Base-by-base conservation (phyloP, 2,797 vertebrate species). In the Sebastes itinus region DNA sequence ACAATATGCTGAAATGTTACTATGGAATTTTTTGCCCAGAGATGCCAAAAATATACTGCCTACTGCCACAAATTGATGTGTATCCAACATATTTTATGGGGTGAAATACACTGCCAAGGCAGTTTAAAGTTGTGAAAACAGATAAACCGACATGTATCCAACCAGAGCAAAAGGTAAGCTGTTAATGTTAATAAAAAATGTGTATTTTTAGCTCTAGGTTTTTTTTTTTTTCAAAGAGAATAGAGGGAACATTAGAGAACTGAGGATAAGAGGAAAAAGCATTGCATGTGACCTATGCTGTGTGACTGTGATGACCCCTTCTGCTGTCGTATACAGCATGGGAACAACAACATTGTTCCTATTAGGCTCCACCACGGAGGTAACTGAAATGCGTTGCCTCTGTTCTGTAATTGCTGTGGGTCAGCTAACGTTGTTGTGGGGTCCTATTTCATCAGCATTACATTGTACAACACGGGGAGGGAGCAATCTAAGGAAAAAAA, bases 331-430 rank as follows among this genome's bases (percentile, higher is more conserved):
- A 30, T 8, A 52, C 16, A 3, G 38, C 67, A 70, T 3, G 18
- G 16, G 30, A 72, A 56, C n/a, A 33, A 33, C 22, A 60, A 27
- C 12, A 61, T 10, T 70, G 16, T 59, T 86, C 20, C 20, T 59
- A 49, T 77, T 25, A 49, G 46, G 23, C 30, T 49, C 8, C 38
- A 55, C n/a, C 23, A 13, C 8, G 30, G 27, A 70, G 22, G 55
- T 52, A 22, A 71, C n/a, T 61, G 58, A 78, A 60, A 81, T 68
- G 18, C 62, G 23, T 59, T 46, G 2, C 46, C 14, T 77, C n/a
- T 74, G 16, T 60, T 77, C 9, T 77, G 46, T 84, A 72, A 80
- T 60, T 75, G 69, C 52, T 71, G 49, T 28, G 49, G 70, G 58
- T 70, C 64, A 35, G 72, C 62, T 22, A 11, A 35, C 32, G 3